Evolutionary conservation across 2,797 vertebrate species (phyloP), one percentile per base, ranked within the genome.

Genomic region (Liparis tanakae): DNA sequence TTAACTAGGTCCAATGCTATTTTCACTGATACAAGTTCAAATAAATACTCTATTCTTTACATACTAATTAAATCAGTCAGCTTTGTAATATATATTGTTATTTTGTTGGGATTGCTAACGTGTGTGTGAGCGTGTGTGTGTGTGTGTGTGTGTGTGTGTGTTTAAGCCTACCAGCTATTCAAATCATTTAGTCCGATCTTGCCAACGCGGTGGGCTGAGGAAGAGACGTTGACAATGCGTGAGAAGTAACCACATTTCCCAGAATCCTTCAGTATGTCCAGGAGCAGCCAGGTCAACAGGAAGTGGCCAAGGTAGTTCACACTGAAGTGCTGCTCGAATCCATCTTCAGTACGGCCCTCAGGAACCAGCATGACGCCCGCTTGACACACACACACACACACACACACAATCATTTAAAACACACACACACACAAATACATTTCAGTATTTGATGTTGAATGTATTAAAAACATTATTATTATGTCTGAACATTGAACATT

Each of bases 261-360:
- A 61, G 96, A 95, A 66, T 82, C 87, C 85, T 91, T 91, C 83
- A 98, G 89, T 0, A 14, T 84, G 79, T 96, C 95, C 90, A 98
- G 84, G 46, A 98, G 96, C 43, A 98, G 94, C 84, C 92, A 92
- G 73, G 96, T 97, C 84, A 98, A 87, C 85, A 97, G 85, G 89
- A 97, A 98, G 92, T 97, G 97, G 3, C 96, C 96, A 55, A 98
- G 82, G 89, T 96, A 98, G 91, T 98, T 98, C 65, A 97, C 63
- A 7, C 94, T 95, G 1, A 97, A 94, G 78, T 97, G 96, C 62
- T 92, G 92, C 84, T 98, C 97, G 46, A 97, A 96, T 6, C 95
- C 96, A 57, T 98, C 96, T 43, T 80, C 63, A 0, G 96, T 98
- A 34, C 66, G 85, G 22, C 92, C 82, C 89, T 96, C 92, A 4